Evolutionary conservation across 2,113 vertebrate species (phyloP), one percentile per base, ranked within the genome.

Genomic region (Nyctereutes procyonoides): DNA sequence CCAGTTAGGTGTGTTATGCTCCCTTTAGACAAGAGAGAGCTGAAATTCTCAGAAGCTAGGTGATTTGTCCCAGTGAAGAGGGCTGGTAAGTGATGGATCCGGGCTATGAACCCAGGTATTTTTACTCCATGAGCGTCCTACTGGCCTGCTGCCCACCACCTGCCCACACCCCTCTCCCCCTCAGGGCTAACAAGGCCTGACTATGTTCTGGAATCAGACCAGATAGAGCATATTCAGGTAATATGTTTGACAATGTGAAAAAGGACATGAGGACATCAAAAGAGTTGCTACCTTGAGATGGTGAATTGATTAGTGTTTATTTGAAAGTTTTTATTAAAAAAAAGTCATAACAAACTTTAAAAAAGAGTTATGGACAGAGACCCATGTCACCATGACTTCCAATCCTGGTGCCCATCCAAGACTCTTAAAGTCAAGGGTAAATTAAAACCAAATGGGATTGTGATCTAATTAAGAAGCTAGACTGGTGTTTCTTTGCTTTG

Each of bases 401-500:
- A 69, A 13, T 73, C 53, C 82, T 88, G n/a, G 15, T 79, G 35
- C 24, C 24, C 43, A 65, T 65, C 43, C 48, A 22, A 95, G 85
- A 81, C 71, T 77, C 24, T 86, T 55, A 56, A 88, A 73, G 83
- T 73, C 19, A 81, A 87, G 43, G 24, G 53, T 51, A 93, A 90
- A 90, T 93, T 24, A 53, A 95, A 90, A 79, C 56, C 74, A 93
- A 83, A 80, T 38, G 88, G 69, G 60, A 85, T 24, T 17, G 48
- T 53, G 22, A 92, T 82, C 90, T 95, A 84, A 90, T 82, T 63
- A 92, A 92, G 28, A 13, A 74, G 65, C 55, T 79, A 38, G 87
- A 69, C 3, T 82, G 83, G 17, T 15, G 30, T 58, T 85, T 94
- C 30, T 20, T 88, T 38, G 43, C 48, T 93, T 81, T 85, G 87